Evolutionary conservation across 2,888 invertebrate species (phyloP).

Genomic region (Ferrisia virgata): DNA sequence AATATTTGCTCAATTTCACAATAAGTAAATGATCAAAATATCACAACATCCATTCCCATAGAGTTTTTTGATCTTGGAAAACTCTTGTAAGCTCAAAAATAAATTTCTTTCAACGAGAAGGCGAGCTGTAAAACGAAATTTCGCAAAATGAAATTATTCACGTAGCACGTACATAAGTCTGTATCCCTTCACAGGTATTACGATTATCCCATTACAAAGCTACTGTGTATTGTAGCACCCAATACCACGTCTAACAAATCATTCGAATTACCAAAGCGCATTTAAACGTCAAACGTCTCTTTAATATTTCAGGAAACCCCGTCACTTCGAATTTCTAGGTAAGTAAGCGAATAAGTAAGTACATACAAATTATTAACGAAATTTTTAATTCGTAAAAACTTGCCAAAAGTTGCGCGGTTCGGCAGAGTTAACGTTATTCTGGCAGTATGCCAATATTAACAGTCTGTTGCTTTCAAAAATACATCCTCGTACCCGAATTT

Average conservation of each 20-base stretch:
- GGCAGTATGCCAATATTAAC: background rate
- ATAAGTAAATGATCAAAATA: too few species aligned
- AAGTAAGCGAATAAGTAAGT: background rate
- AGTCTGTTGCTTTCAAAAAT: conserved; percentile 30
- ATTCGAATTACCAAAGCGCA: background rate
- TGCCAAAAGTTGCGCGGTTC: background rate
- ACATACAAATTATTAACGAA: conserved; percentile 8
- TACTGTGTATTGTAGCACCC: background rate
- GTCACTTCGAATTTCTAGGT: conserved; percentile 11
- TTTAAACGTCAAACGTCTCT: conserved; percentile 20
- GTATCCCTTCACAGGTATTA: background rate
- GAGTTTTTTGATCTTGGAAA: too few species aligned
- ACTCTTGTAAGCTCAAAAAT: too few species aligned
- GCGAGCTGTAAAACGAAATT: too few species aligned
- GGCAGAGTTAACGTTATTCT: background rate
- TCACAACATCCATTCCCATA: too few species aligned
- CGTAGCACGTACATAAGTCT: background rate
- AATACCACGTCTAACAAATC: background rate
- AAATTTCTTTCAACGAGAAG: too few species aligned
- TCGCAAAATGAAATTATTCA: background rate
- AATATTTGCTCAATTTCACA: too few species aligned
- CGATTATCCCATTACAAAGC: background rate
- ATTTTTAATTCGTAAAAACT: conserved; percentile 26
- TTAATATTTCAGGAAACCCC: background rate
- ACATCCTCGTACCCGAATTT: conserved; percentile 20